A percentile compares a stretch with the other conserved stretches of the same genome.
These are phyloP conservation scores for Phenganax subtilis DNA, from an alignment of 92 coral and sea anemone genomes.

Conservation along the genomic window DNA sequence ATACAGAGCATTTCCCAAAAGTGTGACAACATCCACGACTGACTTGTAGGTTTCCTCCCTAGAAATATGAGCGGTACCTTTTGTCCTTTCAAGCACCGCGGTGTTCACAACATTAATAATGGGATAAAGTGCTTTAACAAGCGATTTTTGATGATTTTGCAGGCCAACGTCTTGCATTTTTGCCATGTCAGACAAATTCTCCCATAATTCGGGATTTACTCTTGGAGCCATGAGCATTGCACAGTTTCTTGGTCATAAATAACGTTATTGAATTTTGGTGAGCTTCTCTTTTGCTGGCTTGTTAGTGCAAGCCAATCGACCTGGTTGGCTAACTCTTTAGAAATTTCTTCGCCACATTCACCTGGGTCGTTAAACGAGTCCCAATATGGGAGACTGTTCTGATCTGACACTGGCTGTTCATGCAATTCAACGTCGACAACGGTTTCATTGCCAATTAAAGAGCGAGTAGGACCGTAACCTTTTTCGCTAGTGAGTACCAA, in stretches of 20 bases:
- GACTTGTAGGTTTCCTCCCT: background rate
- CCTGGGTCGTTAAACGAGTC: too few relatives aligned
- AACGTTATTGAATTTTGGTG: slow-evolving; percentile 16
- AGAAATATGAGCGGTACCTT: background rate
- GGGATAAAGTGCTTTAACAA: slow-evolving; percentile 5
- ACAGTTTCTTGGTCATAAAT: too few relatives aligned
- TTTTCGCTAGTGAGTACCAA: background rate
- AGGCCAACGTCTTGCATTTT: slow-evolving; percentile 5
- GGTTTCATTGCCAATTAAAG: background rate
- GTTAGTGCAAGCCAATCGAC: slow-evolving; percentile 37
- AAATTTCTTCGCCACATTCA: too few relatives aligned
- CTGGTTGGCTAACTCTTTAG: too few relatives aligned
- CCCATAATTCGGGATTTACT: background rate
- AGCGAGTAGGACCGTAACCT: background rate
- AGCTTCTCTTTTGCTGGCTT: slow-evolving; percentile 42
- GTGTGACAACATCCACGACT: background rate
- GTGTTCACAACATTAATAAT: slow-evolving; percentile 3
- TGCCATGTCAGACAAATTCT: slow-evolving; percentile 6
- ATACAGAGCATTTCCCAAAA: slow-evolving; percentile 19
- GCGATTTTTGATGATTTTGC: background rate
- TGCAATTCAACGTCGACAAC: background rate
- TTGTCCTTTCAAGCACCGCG: background rate
- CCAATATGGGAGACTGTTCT: too few relatives aligned
- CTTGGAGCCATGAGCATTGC: too few relatives aligned
- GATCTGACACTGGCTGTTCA: background rate